Base-by-base conservation (phyloP, 1,140 invertebrate species). In the Mycetomoellerius zeteki region DNA sequence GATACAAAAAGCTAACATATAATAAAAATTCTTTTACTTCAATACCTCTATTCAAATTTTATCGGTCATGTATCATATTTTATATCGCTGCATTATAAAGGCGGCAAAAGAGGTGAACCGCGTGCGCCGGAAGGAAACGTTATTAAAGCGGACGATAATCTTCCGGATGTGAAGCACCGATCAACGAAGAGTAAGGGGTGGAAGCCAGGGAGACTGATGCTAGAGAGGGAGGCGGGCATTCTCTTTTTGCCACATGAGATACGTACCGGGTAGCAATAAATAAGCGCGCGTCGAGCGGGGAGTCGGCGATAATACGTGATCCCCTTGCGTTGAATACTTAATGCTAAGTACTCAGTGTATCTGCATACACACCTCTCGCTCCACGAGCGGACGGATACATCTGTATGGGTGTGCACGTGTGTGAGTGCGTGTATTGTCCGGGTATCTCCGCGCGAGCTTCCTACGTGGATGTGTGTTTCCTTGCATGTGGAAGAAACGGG, bases 321-420 rank as follows among this genome's bases (percentile, higher is more conserved):
- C 94, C 94, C 94, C 92, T 94, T 93, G 92, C 93, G 93, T 94
- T 95, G 94, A 95, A 95, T 95, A 94, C 93, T 95, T 95, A 94
- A 95, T 95, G 93, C 92, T 93, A 93, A 94, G 93, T 94, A 94
- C 94, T 94, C 94, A 88, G 88, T 94, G 92, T 95, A 94, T 94
- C 92, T 93, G 93, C 93, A 93, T 93, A 92, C 86, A 92, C 87
- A 82, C 76, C 73, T 65, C 62, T 52, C 84, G 43, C 33, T 58
- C 69, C 24, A 58, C 86, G 14, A 60, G 37, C 85, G 37, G 12
- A 30, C 84, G 76, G 30, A 64, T 47, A 56, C 58, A 72, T 85
- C 37, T 84, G 58, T 84, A 73, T 86, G 75, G 52, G 85, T 24
- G 43, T 50, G 50, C 33, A 62, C 77, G 67, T 72, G 77, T 47